Evolutionary conservation across 2,113 vertebrate species (phyloP).

Genomic region (Plectropomus leopardus): DNA sequence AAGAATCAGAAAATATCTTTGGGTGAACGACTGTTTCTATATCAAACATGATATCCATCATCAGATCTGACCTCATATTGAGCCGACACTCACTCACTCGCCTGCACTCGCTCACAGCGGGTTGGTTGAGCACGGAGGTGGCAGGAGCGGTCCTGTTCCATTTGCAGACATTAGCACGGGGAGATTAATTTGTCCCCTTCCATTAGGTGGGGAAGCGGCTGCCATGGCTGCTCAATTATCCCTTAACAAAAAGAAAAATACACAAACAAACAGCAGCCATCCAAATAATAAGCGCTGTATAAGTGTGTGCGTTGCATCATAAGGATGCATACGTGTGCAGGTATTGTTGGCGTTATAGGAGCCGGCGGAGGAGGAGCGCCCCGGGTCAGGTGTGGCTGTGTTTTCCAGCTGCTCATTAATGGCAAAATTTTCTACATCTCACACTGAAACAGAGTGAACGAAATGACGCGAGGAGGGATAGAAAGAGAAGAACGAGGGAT

Average conservation of each 20-base stretch:
- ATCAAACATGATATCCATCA: conserved; percentile 21
- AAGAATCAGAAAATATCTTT: neutral
- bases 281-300: conserved; percentile 49
- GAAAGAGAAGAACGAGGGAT: neutral
- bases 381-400: conserved; percentile 52
- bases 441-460: conserved; percentile 23
- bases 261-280: conserved; percentile 62
- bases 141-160: conserved; percentile 77
- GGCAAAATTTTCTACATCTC: conserved; percentile 34
- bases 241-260: conserved; percentile 69
- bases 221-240: conserved; percentile 82
- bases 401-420: conserved; percentile 66
- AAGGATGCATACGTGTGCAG: conserved; percentile 38
- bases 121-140: conserved; percentile 44
- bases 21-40: neutral
- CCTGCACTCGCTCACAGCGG: neutral
- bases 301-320: conserved; percentile 23
- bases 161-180: conserved; percentile 84
- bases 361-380: neutral
- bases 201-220: conserved; percentile 81
- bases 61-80: neutral
- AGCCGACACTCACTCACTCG: neutral
- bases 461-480: conserved; percentile 19
- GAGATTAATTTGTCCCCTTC: conserved; percentile 86
- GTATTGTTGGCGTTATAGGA: neutral